A percentile compares a stretch with the other conserved stretches of the same genome.
Conservation (phyloP, 2,113 vertebrate species). For the Petaurus breviceps region DNA sequence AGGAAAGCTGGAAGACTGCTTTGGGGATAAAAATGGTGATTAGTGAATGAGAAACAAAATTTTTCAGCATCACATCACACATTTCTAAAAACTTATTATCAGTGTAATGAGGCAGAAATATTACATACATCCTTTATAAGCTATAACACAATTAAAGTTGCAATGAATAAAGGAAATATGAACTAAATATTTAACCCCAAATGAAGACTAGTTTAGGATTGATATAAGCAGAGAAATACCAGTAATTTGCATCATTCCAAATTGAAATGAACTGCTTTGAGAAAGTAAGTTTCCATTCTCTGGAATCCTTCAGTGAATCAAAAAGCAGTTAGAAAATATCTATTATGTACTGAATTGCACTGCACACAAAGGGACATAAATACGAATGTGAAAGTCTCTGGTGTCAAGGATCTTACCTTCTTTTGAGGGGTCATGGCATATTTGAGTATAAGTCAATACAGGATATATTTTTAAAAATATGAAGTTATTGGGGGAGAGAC, state of each 20-base stretch:
- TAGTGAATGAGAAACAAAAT: neutral
- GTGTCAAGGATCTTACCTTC: neutral
- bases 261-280: neutral
- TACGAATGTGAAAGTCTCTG: neutral
- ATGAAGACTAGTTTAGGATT: neutral
- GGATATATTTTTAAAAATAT: neutral
- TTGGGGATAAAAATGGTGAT: neutral
- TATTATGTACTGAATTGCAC: neutral
- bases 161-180: neutral
- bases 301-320: neutral
- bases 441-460: neutral
- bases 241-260: neutral
- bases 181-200: neutral
- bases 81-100: neutral
- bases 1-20: neutral
- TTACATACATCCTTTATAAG: neutral
- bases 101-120: neutral
- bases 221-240: neutral
- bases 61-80: neutral
- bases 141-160: neutral
- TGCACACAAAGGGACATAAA: neutral
- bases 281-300: neutral
- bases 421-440: neutral
- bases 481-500: neutral
- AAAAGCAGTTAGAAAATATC: neutral